Evolutionary conservation across 2,888 invertebrate species (phyloP).

Genomic region (Scaeva pyrastri): DNA sequence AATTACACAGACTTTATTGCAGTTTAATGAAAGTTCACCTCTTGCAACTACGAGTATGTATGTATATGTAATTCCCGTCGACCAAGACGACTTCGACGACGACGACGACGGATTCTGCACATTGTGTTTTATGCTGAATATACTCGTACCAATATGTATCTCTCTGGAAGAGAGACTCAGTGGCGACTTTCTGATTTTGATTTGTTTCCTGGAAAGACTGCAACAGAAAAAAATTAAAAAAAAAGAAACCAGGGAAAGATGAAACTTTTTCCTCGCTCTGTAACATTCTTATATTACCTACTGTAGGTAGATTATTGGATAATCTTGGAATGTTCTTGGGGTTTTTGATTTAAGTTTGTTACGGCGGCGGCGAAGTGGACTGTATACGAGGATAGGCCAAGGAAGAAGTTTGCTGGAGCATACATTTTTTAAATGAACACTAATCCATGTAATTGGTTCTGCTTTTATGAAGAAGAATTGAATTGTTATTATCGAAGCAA

Average conservation of each 20-base stretch:
- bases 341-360: constrained; percentile 3
- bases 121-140: neutral
- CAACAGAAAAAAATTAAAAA: neutral
- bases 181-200: constrained; percentile 42
- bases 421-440: constrained; percentile 22
- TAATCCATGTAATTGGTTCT: constrained; percentile 37
- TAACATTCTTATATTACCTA: neutral
- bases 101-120: neutral
- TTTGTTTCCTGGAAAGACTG: constrained; percentile 20
- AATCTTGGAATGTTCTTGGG: neutral
- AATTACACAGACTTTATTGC: constrained; percentile 67
- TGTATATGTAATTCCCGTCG: too few species aligned
- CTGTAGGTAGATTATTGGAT: constrained; percentile 1
- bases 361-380: neutral
- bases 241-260: neutral
- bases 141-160: neutral
- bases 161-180: constrained; percentile 25
- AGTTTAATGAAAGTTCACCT: constrained; percentile 53
- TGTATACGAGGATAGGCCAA: constrained; percentile 1
- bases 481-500: neutral
- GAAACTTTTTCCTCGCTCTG: constrained; percentile 4
- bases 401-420: constrained; percentile 21
- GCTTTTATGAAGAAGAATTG: neutral
- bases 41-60: constrained; percentile 1
- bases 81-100: too few species aligned